Evolutionary conservation across 2,888 invertebrate genomes (phyloP), one percentile per base, ranked within the genome.

Genomic region (Norana najaformis): DNA sequence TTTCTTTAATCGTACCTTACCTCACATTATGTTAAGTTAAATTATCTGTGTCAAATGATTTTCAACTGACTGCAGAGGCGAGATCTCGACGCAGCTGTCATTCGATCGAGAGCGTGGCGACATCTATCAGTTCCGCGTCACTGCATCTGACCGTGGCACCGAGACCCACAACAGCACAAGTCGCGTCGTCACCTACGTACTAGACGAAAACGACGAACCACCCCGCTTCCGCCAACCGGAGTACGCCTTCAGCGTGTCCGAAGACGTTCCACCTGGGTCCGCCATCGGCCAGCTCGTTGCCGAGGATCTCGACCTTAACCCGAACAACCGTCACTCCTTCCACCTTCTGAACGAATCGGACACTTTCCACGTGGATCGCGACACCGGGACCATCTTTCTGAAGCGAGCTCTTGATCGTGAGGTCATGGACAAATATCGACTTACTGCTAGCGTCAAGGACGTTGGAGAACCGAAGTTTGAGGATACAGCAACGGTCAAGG

Each of bases 321-420:
- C 90, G 16, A 91, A 89, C 41, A 88, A 91, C 39, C 83, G 38
- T 37, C 88, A 92, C 83, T 34, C 83, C 38, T 91, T 88, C 90
- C 69, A 38, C 53, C 92, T 34, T 0, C 91, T 90, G 93, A 34
- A 90, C 88, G n/a, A 91, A 92, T 8, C 88, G 89, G 39, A 89
- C 69, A 89, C 96, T 89, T 94, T 94, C 91, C 89, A 90, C 37
- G 93, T 94, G 83, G 92, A 93, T 89, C 82, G 90, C 23, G 39
- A 53, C 18, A 91, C 93, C 16, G 94, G 94, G 13, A 91, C 91
- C n/a, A 92, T 94, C n/a, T 92, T 89, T 14, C 93, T 98, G 0
- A 97, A 97, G 0, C 96, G 97, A 93, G 97, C 97, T 92, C 95
- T 98, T 91, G 96, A 97, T 0, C 96, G 98, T 88, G 93, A 93